Evolutionary conservation across 2,888 invertebrate genomes (phyloP).

Genomic region (Trachelus iudaicus): DNA sequence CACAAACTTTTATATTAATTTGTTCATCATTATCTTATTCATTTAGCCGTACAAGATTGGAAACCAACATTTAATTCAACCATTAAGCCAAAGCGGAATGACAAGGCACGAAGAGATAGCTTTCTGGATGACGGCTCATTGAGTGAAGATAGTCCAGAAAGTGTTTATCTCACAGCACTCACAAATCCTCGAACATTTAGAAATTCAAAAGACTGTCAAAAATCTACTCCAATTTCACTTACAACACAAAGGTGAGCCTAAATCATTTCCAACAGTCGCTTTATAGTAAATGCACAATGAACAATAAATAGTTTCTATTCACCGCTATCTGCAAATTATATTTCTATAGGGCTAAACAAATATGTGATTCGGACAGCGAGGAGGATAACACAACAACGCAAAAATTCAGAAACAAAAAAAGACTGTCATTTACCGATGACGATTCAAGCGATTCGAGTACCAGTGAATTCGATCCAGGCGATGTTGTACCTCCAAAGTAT

Average conservation of each 20-base stretch:
- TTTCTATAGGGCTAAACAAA: constrained; percentile 33
- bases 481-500: constrained; percentile 49
- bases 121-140: constrained; percentile 50
- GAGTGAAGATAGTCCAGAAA: constrained; percentile 23
- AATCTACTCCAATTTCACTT: constrained; percentile 14
- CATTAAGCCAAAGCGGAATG: constrained; percentile 25
- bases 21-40: neutral
- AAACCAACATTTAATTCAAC: constrained; percentile 24
- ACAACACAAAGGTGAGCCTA: constrained; percentile 26
- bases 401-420: constrained; percentile 21
- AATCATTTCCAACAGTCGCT: neutral
- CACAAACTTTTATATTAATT: neutral
- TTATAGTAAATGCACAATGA: neutral
- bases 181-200: constrained; percentile 39
- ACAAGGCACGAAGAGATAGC: constrained; percentile 31
- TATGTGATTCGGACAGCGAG: constrained; percentile 56
- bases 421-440: constrained; percentile 46
- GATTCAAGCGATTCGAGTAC: constrained; percentile 49
- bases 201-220: neutral
- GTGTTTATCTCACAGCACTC: constrained; percentile 57
- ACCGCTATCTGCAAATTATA: neutral
- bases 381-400: constrained; percentile 24
- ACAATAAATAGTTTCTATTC: neutral
- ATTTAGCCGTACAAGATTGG: constrained; percentile 12
- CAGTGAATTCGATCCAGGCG: constrained; percentile 62